These are phyloP conservation scores for Drosophila quinaria DNA, from an alignment of 2,888 invertebrate genomes.

Conservation along the genomic window DNA sequence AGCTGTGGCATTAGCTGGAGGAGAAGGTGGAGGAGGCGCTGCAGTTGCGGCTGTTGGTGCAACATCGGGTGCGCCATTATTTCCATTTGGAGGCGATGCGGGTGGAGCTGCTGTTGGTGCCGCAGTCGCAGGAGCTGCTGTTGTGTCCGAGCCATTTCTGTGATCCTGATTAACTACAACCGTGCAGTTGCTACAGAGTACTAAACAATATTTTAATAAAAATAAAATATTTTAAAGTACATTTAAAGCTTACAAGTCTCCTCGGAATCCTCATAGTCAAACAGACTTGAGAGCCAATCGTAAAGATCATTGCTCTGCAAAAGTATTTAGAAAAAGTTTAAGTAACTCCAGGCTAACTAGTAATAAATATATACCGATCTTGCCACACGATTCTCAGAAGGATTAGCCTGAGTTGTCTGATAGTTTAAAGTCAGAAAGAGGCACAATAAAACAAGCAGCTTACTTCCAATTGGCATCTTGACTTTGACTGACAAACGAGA, in stretches of 20 bases:
- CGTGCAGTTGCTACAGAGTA: conserved; percentile 77
- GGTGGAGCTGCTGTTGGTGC: conserved; percentile 29
- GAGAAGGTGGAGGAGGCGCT: conserved; percentile 20
- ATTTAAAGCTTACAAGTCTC: conserved; percentile 49
- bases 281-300: conserved; percentile 46
- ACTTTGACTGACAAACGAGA: conserved; percentile 41
- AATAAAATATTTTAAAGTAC: neutral
- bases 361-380: conserved; percentile 25
- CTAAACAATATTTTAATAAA: conserved; percentile 56
- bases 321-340: neutral
- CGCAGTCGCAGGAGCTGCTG: conserved; percentile 21
- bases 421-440: conserved; percentile 33
- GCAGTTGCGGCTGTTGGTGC: conserved; percentile 16
- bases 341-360: neutral
- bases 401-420: conserved; percentile 23
- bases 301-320: conserved; percentile 42
- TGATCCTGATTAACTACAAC: conserved; percentile 53
- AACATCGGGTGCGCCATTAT: conserved; percentile 23
- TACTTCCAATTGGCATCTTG: conserved; percentile 53
- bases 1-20: conserved; percentile 14
- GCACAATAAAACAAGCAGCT: conserved; percentile 33
- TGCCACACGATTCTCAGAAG: conserved; percentile 11
- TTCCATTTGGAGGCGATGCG: conserved; percentile 22
- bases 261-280: conserved; percentile 35
- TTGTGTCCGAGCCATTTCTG: neutral